Evolutionary conservation across 2,888 invertebrate genomes (phyloP).

Genomic region (Lasioglossum oenotherae): DNA sequence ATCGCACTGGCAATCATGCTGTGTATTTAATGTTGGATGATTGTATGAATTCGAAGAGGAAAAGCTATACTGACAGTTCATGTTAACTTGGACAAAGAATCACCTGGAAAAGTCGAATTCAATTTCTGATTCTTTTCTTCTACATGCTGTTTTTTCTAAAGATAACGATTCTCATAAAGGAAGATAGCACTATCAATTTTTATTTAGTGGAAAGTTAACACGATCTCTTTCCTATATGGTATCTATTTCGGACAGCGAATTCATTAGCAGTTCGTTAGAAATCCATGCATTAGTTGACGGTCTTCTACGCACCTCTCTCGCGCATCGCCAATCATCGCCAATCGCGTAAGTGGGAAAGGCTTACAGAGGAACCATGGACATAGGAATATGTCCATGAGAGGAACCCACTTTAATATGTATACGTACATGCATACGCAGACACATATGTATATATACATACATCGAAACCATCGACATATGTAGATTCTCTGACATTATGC

Average conservation of each 20-base stretch:
- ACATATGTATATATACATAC: not conserved
- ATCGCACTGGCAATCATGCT: not conserved
- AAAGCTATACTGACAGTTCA: not conserved
- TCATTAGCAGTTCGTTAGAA: not conserved
- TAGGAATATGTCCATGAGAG: no score
- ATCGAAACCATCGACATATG: not conserved
- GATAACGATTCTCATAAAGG: not conserved
- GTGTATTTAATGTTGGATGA: not conserved
- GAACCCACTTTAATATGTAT: not conserved
- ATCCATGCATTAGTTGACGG: slow-evolving; percentile 2
- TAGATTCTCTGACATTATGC: not conserved
- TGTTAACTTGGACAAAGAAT: not conserved
- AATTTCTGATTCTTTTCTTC: not conserved
- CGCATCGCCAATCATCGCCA: not conserved
- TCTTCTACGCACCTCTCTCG: not conserved
- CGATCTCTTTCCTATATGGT: not conserved
- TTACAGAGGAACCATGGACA: no score
- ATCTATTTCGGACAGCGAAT: not conserved
- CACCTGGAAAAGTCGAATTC: not conserved
- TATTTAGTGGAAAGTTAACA: not conserved
- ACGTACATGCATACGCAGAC: not conserved
- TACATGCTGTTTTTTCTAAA: not conserved
- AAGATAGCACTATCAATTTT: not conserved
- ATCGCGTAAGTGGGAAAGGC: not conserved
- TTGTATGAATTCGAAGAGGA: not conserved